These are phyloP conservation scores for Pseudobourletiella spinata DNA, from an alignment of 1,140 invertebrate genomes.

Conservation along the genomic window DNA sequence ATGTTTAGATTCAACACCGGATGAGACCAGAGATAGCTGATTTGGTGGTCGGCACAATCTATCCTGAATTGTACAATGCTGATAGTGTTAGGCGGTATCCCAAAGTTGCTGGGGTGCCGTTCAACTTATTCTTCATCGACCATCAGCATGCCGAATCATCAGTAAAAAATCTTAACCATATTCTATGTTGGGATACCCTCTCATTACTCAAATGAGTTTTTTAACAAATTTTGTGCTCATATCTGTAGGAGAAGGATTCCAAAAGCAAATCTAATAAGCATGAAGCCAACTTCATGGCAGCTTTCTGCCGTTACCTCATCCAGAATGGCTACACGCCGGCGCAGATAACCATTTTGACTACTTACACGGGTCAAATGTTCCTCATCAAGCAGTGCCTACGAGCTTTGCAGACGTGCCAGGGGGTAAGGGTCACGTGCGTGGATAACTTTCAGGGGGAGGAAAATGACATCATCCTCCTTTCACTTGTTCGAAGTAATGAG, in stretches of 20 bases:
- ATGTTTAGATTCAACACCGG: conserved; percentile 36
- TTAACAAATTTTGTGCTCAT: too few species aligned
- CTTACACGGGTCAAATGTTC: conserved; percentile 52
- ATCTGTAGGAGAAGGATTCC: too few species aligned
- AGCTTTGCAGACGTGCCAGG: conserved; percentile 10
- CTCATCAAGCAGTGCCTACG: conserved; percentile 35
- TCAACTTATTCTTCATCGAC: conserved; percentile 37
- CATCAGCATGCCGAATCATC: conserved; percentile 33
- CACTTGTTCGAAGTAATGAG: conserved; percentile 47
- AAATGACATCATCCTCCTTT: conserved; percentile 50
- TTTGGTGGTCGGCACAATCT: conserved; percentile 37
- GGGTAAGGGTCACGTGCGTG: conserved; percentile 42
- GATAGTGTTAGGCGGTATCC: conserved; percentile 32
- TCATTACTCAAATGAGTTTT: too few species aligned
- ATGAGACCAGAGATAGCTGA: conserved; percentile 38
- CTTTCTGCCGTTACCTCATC: conserved; percentile 51
- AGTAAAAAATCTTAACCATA: too few species aligned
- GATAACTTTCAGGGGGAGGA: conserved; percentile 55
- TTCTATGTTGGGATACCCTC: too few species aligned
- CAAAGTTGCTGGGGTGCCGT: conserved; percentile 28
- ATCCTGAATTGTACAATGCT: conserved; percentile 34
- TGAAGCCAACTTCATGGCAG: conserved; percentile 51
- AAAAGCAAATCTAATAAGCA: conserved; percentile 49
- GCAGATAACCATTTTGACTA: conserved; percentile 57
- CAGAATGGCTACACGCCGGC: conserved; percentile 49